Evolutionary conservation across 2,888 invertebrate genomes (phyloP).

Genomic region (Margaritifera margaritifera): DNA sequence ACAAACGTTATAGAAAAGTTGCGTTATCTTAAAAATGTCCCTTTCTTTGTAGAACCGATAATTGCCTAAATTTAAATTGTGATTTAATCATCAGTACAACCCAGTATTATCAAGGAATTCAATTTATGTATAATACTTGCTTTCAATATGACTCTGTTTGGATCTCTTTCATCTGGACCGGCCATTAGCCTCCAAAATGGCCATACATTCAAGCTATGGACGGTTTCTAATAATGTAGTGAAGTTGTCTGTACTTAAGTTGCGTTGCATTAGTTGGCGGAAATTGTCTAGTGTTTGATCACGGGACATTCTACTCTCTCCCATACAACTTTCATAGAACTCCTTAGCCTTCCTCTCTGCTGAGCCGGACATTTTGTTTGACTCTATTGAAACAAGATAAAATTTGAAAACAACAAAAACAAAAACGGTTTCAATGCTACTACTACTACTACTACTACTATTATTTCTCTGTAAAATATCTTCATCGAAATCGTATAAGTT

Average conservation of each 20-base stretch:
- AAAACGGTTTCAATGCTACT: not conserved
- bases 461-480: not conserved
- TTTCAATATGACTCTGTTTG: slow-evolving; percentile 56
- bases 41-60: too few relatives aligned
- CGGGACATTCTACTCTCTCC: slow-evolving; percentile 36
- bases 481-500: too few relatives aligned
- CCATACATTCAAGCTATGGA: slow-evolving; percentile 57
- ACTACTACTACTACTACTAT: not conserved
- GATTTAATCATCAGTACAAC: too few relatives aligned
- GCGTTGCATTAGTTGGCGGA: slow-evolving; percentile 34
- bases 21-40: too few relatives aligned
- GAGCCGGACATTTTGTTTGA: slow-evolving; percentile 26
- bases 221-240: slow-evolving; percentile 36
- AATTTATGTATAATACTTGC: slow-evolving; percentile 22
- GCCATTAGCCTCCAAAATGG: slow-evolving; percentile 57
- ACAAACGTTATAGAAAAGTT: too few relatives aligned
- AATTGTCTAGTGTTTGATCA: slow-evolving; percentile 39
- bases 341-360: slow-evolving; percentile 46
- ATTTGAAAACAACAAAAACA: not conserved
- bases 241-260: slow-evolving; percentile 30
- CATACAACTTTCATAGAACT: slow-evolving; percentile 60
- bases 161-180: slow-evolving; percentile 59
- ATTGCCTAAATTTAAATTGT: too few relatives aligned
- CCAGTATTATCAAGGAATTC: too few relatives aligned
- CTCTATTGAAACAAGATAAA: slow-evolving; percentile 26